phyloP scores from a whole-genome alignment of 1,140 invertebrate genomes.

The Hypsibius dujardini region DNA sequence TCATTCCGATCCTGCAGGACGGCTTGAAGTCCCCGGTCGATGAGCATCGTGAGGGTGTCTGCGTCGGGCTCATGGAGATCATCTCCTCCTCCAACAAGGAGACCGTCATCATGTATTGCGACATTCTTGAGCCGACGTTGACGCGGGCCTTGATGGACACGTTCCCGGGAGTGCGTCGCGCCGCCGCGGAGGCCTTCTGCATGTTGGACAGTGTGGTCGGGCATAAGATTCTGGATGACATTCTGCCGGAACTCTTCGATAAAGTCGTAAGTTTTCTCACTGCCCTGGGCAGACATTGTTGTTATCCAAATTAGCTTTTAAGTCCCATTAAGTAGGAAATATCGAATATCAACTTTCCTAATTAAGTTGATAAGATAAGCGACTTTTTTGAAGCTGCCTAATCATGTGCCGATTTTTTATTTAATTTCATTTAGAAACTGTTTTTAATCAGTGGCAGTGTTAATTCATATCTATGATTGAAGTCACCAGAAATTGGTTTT shows the following conservation, averaged over 20 bases:
- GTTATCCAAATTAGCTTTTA: no score
- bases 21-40: slow-evolving; percentile 71
- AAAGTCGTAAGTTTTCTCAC: slow-evolving; percentile 50
- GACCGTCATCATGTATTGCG: slow-evolving; percentile 79
- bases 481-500: no score
- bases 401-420: no score
- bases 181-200: slow-evolving; percentile 90
- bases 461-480: no score
- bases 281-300: no score
- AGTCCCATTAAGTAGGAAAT: no score
- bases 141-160: slow-evolving; percentile 80
- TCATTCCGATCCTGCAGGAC: slow-evolving; percentile 86
- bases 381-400: no score
- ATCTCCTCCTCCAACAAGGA: slow-evolving; percentile 87
- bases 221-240: slow-evolving; percentile 83
- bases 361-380: no score
- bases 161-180: slow-evolving; percentile 70
- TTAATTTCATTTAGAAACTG: no score
- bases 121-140: slow-evolving; percentile 91
- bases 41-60: slow-evolving; percentile 90
- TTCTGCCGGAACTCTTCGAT: slow-evolving; percentile 70
- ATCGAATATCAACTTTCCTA: no score
- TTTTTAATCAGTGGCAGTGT: no score
- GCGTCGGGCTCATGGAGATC: slow-evolving; percentile 93
- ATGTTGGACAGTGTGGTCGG: slow-evolving; percentile 85